phyloP scores from a whole-genome alignment of 2,888 invertebrate genomes.

The Melanophora roralis region DNA sequence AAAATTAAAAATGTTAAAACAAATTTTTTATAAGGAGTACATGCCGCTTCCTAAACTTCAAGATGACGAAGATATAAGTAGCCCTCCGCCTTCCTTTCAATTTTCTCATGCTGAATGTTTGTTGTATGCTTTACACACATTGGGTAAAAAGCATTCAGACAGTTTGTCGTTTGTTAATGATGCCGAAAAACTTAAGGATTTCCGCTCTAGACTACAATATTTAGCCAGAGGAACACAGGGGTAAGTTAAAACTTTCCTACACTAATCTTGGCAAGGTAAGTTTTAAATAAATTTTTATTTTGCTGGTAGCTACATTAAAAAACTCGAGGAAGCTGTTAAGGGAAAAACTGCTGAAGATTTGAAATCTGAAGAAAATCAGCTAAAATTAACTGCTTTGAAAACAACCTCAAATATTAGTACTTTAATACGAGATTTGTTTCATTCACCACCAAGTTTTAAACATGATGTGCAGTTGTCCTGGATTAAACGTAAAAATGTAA shows the following conservation, averaged over 20 bases:
- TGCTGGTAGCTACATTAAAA: constrained; percentile 75
- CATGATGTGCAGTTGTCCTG: constrained; percentile 88
- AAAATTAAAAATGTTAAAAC: too few relatives aligned
- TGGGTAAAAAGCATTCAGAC: constrained; percentile 88
- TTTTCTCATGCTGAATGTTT: constrained; percentile 96
- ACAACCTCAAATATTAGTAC: constrained; percentile 95
- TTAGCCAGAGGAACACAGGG: constrained; percentile 95
- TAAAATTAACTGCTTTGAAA: constrained; percentile 88
- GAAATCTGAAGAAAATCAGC: constrained; percentile 87
- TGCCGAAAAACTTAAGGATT: constrained; percentile 87
- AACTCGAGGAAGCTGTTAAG: constrained; percentile 78
- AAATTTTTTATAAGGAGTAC: constrained; percentile 81
- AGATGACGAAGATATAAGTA: constrained; percentile 79
- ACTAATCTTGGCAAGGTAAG: background rate
- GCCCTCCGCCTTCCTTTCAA: constrained; percentile 88
- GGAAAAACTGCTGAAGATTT: constrained; percentile 85
- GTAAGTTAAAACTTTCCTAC: too few relatives aligned
- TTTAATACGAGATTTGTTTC: constrained; percentile 95
- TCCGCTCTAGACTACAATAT: constrained; percentile 91
- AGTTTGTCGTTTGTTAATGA: constrained; percentile 85
- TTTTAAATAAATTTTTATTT: background rate
- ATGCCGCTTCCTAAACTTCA: constrained; percentile 92
- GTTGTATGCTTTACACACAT: constrained; percentile 84
- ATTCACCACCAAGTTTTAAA: constrained; percentile 95
- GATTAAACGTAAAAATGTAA: constrained; percentile 80